These are phyloP conservation scores for Deroptyus accipitrinus DNA, from an alignment of 2,113 vertebrate species.

Conservation along the genomic window DNA sequence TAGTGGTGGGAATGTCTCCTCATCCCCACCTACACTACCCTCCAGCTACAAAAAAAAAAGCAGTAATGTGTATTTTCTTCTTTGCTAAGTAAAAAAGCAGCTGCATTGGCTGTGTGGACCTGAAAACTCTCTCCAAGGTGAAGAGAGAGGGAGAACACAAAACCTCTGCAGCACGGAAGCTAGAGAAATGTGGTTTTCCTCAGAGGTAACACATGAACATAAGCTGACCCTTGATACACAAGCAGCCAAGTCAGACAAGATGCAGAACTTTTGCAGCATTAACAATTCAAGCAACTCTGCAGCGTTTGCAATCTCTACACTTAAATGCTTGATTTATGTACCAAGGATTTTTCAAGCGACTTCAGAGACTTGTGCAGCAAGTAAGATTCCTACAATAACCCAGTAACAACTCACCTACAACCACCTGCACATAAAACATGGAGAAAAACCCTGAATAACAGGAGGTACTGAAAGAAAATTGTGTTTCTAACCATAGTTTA, in stretches of 20 bases:
- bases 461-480: not conserved
- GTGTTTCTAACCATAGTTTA: fast-evolving
- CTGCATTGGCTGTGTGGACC: not conserved
- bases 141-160: not conserved
- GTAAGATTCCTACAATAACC: fast-evolving
- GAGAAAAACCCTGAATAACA: not conserved
- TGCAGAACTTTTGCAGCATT: fast-evolving
- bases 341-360: not conserved
- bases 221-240: not conserved
- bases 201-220: not conserved
- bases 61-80: fast-evolving
- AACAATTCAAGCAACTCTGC: not conserved
- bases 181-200: not conserved
- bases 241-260: not conserved
- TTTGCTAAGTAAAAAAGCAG: not conserved
- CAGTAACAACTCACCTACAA: not conserved
- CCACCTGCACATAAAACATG: fast-evolving
- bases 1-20: not conserved
- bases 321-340: not conserved
- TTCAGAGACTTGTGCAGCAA: not conserved
- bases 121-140: not conserved
- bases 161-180: not conserved
- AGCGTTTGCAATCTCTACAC: not conserved
- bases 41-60: not conserved
- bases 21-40: not conserved